Percentiles rank a stretch among this genome's conserved stretches.
Conservation (phyloP, 2,797 vertebrate genomes). For the Myotis findleyi region DNA sequence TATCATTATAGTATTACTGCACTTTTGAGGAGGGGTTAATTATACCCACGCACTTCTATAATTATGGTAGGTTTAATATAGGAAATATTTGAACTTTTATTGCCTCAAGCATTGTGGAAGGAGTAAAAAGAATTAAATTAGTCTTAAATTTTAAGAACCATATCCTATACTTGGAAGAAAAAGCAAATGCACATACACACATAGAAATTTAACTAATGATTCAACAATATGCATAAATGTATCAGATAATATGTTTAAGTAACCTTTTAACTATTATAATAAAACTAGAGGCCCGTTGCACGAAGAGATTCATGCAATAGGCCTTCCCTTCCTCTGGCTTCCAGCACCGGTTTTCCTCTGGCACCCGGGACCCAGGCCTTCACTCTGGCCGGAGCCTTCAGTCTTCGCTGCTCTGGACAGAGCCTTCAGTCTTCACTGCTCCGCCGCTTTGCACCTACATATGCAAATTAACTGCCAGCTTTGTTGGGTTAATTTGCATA, state of each 20-base stretch:
- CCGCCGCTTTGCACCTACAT: too few relatives aligned
- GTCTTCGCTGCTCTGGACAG: too few relatives aligned
- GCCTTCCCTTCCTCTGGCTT: too few relatives aligned
- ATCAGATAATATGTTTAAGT: not conserved
- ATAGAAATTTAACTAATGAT: not conserved
- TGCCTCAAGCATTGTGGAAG: not conserved
- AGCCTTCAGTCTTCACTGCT: too few relatives aligned
- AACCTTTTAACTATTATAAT: not conserved
- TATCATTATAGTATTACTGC: not conserved
- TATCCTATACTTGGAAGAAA: not conserved
- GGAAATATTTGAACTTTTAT: conserved; percentile 21
- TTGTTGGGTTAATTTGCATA: too few relatives aligned
- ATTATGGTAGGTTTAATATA: not conserved
- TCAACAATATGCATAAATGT: not conserved
- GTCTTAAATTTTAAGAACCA: not conserved
- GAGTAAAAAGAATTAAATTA: not conserved
- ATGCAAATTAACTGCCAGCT: too few relatives aligned
- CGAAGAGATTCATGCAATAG: too few relatives aligned
- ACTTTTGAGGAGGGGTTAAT: rapidly evolving
- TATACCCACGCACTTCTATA: not conserved
- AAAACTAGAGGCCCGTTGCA: not conserved
- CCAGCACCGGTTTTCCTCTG: too few relatives aligned
- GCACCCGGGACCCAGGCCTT: too few relatives aligned
- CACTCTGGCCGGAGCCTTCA: too few relatives aligned
- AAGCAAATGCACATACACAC: not conserved